These are phyloP conservation scores for Bombylius discolor DNA, from an alignment of 2,888 invertebrate genomes.

Conservation along the genomic window DNA sequence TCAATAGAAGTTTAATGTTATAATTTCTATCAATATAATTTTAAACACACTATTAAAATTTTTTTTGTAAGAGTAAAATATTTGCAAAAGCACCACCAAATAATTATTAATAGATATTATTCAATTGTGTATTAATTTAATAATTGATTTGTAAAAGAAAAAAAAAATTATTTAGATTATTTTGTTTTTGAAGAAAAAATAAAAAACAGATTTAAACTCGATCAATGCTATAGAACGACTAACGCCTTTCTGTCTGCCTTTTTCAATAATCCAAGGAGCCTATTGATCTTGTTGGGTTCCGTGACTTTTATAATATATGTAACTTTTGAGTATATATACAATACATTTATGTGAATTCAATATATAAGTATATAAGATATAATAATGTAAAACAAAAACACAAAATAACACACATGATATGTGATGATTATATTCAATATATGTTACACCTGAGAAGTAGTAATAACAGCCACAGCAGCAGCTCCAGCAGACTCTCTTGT, in stretches of 20 bases:
- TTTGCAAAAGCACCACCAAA: too few species aligned
- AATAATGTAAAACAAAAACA: too few species aligned
- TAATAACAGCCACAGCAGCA: too few species aligned
- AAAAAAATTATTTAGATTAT: slow-evolving; percentile 2
- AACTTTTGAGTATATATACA: not conserved
- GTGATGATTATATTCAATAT: too few species aligned
- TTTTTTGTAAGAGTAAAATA: too few species aligned
- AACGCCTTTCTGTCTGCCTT: slow-evolving; percentile 39
- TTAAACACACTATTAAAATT: too few species aligned
- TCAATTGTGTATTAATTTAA: too few species aligned
- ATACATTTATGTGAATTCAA: not conserved
- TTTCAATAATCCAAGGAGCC: slow-evolving; percentile 26
- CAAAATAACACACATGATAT: too few species aligned
- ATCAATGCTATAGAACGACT: slow-evolving; percentile 38
- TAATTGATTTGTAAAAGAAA: not conserved
- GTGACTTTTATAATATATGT: slow-evolving; percentile 14
- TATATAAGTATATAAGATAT: not conserved
- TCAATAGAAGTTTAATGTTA: too few species aligned
- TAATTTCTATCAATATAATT: too few species aligned
- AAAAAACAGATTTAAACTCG: slow-evolving; percentile 35
- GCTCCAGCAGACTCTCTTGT: not conserved
- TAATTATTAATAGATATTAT: too few species aligned
- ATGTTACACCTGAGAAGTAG: too few species aligned
- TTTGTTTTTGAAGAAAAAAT: slow-evolving; percentile 15
- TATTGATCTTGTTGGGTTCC: slow-evolving; percentile 16